phyloP scores from a whole-genome alignment of 2,113 vertebrate species.

The Limanda limanda region DNA sequence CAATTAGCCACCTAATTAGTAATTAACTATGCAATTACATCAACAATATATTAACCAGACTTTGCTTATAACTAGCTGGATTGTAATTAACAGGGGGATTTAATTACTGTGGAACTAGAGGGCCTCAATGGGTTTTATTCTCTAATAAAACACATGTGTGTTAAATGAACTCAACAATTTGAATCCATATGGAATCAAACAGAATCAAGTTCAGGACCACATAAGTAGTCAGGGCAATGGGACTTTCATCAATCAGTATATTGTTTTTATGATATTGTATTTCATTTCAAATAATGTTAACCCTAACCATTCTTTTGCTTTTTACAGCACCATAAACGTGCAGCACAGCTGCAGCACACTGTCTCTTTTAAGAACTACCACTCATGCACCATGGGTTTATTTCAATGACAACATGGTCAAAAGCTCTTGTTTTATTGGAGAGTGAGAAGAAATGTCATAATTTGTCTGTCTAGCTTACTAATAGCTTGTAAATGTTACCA shows the following conservation, averaged over 20 bases:
- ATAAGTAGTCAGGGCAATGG: not conserved
- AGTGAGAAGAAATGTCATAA: not conserved
- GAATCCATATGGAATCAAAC: not conserved
- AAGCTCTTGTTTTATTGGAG: too few species aligned
- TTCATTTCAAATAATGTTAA: too few species aligned
- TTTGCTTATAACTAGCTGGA: slow-evolving; percentile 25
- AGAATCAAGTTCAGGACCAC: not conserved
- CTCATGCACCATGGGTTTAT: too few species aligned
- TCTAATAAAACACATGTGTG: slow-evolving; percentile 18
- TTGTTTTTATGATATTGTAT: too few species aligned
- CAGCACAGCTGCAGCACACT: too few species aligned
- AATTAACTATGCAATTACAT: slow-evolving; percentile 54
- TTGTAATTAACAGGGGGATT: slow-evolving; percentile 37
- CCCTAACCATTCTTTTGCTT: too few species aligned
- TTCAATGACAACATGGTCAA: too few species aligned
- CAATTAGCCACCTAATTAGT: slow-evolving; percentile 50
- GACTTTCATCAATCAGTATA: not conserved
- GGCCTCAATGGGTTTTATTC: slow-evolving; percentile 1
- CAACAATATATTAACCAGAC: slow-evolving; percentile 57
- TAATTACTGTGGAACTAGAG: slow-evolving; percentile 17
- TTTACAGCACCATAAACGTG: too few species aligned
- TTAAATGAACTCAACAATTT: not conserved
- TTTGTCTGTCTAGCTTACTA: not conserved
- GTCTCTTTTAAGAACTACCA: too few species aligned
- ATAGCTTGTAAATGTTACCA: not conserved